A percentile compares a stretch with the other conserved stretches of the same genome.
Evolutionary conservation across 2,113 vertebrate genomes (phyloP).

Genomic region (Paradoxurus hermaphroditus): DNA sequence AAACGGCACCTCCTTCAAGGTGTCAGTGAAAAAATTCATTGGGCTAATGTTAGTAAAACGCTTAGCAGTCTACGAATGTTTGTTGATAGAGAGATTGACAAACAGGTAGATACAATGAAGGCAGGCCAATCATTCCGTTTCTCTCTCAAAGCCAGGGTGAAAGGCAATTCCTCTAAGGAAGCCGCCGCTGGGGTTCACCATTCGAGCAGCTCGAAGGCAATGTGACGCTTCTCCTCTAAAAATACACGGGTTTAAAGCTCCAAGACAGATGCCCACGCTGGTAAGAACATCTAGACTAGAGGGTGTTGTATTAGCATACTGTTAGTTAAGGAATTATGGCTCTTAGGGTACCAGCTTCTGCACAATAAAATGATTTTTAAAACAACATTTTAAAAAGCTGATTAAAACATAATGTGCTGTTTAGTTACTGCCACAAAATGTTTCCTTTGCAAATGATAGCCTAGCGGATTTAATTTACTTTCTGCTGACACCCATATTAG

Average conservation of each 20-base stretch:
- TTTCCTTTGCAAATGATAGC: slow-evolving; percentile 51
- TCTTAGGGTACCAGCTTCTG: slow-evolving; percentile 41
- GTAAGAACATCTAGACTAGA: background rate
- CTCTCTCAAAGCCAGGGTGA: background rate
- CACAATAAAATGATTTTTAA: slow-evolving; percentile 60
- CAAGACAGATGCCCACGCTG: slow-evolving; percentile 10
- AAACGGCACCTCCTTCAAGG: background rate
- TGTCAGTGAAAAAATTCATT: background rate
- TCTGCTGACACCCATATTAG: slow-evolving; percentile 39
- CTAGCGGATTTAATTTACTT: slow-evolving; percentile 51
- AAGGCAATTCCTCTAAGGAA: background rate
- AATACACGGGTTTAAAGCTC: background rate
- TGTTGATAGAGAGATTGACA: background rate
- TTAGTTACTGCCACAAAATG: slow-evolving; percentile 61
- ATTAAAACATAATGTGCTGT: slow-evolving; percentile 60
- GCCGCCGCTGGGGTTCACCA: background rate
- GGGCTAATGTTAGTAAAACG: background rate
- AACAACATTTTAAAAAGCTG: slow-evolving; percentile 47
- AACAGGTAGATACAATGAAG: background rate
- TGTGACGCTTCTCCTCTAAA: background rate
- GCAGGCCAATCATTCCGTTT: background rate
- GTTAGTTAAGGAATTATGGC: slow-evolving; percentile 51
- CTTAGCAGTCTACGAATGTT: background rate
- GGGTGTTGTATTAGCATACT: background rate
- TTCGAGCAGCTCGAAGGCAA: background rate